Percentiles rank a stretch among this genome's conserved stretches.
phyloP scores from a whole-genome alignment of 1,140 invertebrate genomes.

The Plectus sambesii region DNA sequence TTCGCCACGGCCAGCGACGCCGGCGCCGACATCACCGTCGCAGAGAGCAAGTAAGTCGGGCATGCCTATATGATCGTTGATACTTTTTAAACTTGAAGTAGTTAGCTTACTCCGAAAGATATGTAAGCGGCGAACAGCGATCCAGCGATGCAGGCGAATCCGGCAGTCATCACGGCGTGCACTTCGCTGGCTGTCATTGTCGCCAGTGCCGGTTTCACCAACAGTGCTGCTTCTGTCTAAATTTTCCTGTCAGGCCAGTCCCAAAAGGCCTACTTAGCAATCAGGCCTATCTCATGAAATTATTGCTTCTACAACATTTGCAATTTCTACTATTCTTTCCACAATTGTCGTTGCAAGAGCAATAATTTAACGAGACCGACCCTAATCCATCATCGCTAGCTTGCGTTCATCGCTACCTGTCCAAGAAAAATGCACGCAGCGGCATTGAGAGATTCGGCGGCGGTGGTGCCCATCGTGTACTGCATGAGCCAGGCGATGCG shows the following conservation, averaged over 20 bases:
- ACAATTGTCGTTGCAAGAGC: too few relatives aligned
- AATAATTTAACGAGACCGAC: too few relatives aligned
- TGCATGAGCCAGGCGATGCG: constrained; percentile 67
- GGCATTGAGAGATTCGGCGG: constrained; percentile 77
- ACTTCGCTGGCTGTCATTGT: constrained; percentile 74
- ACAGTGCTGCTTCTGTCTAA: constrained; percentile 74
- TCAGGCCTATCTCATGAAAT: too few relatives aligned
- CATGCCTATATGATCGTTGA: constrained; percentile 30
- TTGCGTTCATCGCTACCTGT: too few relatives aligned
- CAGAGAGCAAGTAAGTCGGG: constrained; percentile 57
- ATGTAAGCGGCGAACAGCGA: constrained; percentile 66
- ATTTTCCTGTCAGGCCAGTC: too few relatives aligned
- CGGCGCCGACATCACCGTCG: constrained; percentile 87
- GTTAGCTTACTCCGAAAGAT: constrained; percentile 27
- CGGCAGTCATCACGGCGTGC: constrained; percentile 78
- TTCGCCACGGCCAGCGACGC: constrained; percentile 77
- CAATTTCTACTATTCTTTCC: constrained; percentile 2
- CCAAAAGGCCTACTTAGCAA: too few relatives aligned
- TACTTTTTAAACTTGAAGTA: constrained; percentile 1
- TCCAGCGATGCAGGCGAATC: constrained; percentile 85
- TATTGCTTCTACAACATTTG: constrained; percentile 22
- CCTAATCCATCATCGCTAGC: too few relatives aligned
- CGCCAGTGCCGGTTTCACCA: constrained; percentile 72
- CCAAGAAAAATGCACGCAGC: constrained; percentile 77
- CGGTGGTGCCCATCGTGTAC: constrained; percentile 63